Base-by-base conservation (phyloP, 2,888 invertebrate species). In the Drosophila colorata region DNA sequence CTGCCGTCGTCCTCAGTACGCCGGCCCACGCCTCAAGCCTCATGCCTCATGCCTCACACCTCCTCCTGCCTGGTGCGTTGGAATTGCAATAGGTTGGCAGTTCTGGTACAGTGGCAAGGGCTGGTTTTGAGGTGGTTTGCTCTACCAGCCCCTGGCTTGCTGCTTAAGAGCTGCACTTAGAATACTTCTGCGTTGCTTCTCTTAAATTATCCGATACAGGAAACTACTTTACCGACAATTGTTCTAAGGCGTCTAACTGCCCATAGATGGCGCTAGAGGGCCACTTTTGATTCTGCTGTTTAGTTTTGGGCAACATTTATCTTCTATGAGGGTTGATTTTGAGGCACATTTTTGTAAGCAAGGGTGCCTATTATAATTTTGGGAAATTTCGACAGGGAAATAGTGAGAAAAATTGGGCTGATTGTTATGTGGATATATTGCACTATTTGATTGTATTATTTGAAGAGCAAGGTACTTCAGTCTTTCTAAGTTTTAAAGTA, bases 131-230 rank as follows among this genome's bases (percentile, higher is more conserved):
- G 25, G 16, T 31, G 13, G 23, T 3, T 38, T 8, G 25, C 40
- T 43, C 49, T 61, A 41, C 61, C 60, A 67, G 70, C 72, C 72
- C 63, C 8, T 43, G 38, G 13, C 33, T 14, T 0, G 44, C 14
- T 31, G 37, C 48, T 66, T 71, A 83, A 74, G 85, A 76, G 76
- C 53, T 47, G 58, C 59, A 65, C 41, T 65, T 71, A 64, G 64
- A 55, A 47, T 48, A 57, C 40, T 68, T 57, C 51, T 33, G 37
- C 41, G 49, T 69, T 65, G 66, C 60, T 80, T 79, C 88, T 88
- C 88, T 88, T 88, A 74, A 70, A 59, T 79, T 90, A 89, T 90
- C 87, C 83, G 78, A 35, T 23, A 25, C 43, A n/a, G 28, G 35
- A 63, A 74, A 86, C 86, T 86, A 72, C 78, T 69, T 79, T 87